Base-by-base conservation (phyloP, 2,888 invertebrate species). In the Coenonympha glycerion region DNA sequence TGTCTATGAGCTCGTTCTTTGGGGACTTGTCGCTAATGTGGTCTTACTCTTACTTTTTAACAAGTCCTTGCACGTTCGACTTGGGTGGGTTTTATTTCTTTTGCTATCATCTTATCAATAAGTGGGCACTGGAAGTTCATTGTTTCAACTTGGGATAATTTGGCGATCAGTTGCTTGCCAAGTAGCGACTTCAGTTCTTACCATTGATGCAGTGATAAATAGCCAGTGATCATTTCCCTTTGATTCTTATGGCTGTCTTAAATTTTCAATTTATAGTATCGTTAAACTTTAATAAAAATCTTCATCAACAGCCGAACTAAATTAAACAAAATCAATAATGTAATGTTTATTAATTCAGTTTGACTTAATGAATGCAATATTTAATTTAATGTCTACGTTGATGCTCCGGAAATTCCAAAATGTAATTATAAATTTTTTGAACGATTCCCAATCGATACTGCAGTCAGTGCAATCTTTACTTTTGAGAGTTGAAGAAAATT, bases 31-130 rank as follows among this genome's bases (percentile, higher is more conserved):
- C 39, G 9, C 22, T 6, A 13, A 9, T 39, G 39, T 24, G 39
- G 15, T 22, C 39, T 3, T 11, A 9, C 15, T 13, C 24, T 39
- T 3, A 22, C 1, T 8, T 24, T 42, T 21, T 37, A 48, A 55
- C 58, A 58, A 49, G 58, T 58, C 52, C 30, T 16, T 40, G 46
- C 58, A 56, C 46, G 58, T 58, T 31, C 37, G 1, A 6, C 40
- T 48, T 16, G 16, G 13, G 47, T 26, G 34, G 44, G 31, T 44
- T 31, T 28, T 33, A 44, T 44, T 33, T 33, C 31, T 33, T 44
- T 22, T 9, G 13, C 36, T 19, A 36, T 36, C 22, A 8, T 39
- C 24, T 5, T 39, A 37, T 9, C 37, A 19, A 19, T 34, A 36
- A 19, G 33, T 13, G 5, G 15, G 15, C 9, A 39, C 39, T 31